Conservation (phyloP, 2,888 invertebrate genomes). For the Dasysyrphus tricinctus region DNA sequence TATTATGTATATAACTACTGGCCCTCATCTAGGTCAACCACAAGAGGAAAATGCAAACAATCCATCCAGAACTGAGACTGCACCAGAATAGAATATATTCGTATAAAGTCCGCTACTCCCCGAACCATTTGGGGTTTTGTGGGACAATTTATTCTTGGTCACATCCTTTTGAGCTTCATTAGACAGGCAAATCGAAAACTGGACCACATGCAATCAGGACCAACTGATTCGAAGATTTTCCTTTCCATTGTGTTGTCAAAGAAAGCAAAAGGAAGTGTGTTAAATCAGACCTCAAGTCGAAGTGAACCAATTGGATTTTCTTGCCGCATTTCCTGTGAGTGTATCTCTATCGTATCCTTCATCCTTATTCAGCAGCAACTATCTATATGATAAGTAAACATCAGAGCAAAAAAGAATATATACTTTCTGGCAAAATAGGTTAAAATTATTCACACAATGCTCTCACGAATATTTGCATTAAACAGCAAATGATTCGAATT, state of each 20-base stretch:
- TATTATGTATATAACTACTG: neutral
- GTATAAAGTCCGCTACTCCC: neutral
- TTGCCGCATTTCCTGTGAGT: neutral
- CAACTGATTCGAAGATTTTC: constrained; percentile 39
- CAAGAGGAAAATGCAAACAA: constrained; percentile 56
- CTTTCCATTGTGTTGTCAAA: constrained; percentile 12
- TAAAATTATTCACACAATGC: constrained; percentile 57
- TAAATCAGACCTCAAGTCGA: constrained; percentile 49
- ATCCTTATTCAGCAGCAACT: neutral
- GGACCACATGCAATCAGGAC: constrained; percentile 63
- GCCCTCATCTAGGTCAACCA: constrained; percentile 45
- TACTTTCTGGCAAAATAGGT: constrained; percentile 1
- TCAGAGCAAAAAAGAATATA: neutral
- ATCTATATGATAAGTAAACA: neutral
- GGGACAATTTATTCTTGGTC: constrained; percentile 63
- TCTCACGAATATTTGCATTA: constrained; percentile 59
- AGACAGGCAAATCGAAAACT: constrained; percentile 66
- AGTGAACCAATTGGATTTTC: constrained; percentile 37
- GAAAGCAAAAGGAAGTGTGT: constrained; percentile 44
- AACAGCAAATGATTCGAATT: constrained; percentile 66
- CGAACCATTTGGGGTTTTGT: constrained; percentile 37
- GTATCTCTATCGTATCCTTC: too few relatives aligned
- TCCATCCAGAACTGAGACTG: neutral
- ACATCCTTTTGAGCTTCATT: constrained; percentile 66
- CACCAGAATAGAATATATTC: neutral